Conservation (phyloP, 2,113 vertebrate species). For the Isichthys henryi region DNA sequence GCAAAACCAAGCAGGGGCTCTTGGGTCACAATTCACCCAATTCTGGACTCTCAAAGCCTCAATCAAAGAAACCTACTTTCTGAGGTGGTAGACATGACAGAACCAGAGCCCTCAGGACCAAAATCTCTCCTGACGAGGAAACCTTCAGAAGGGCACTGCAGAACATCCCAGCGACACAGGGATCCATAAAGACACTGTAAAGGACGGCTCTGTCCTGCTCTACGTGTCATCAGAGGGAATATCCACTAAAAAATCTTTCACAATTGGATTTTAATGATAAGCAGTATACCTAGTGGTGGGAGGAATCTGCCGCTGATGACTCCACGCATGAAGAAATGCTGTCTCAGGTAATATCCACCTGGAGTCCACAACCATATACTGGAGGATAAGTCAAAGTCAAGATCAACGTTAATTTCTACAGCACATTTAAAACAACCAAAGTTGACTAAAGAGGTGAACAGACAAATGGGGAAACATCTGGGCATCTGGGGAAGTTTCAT, state of each 20-base stretch:
- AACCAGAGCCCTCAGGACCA: background rate
- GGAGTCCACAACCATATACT: background rate
- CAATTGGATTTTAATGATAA: background rate
- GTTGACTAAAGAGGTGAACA: background rate
- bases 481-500: background rate
- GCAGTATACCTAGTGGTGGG: background rate
- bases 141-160: background rate
- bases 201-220: background rate
- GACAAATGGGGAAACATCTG: background rate
- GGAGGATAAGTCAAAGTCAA: background rate
- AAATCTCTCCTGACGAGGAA: background rate
- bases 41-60: background rate
- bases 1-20: background rate
- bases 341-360: background rate
- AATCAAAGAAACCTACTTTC: background rate
- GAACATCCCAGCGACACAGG: background rate
- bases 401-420: background rate
- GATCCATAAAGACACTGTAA: background rate
- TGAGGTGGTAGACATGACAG: background rate
- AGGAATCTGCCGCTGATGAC: background rate
- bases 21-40: background rate
- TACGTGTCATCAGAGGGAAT: background rate
- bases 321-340: background rate
- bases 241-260: background rate
- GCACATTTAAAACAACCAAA: background rate